Conservation (phyloP, 2,888 invertebrate genomes). For the Chrysomela aeneicollis region DNA sequence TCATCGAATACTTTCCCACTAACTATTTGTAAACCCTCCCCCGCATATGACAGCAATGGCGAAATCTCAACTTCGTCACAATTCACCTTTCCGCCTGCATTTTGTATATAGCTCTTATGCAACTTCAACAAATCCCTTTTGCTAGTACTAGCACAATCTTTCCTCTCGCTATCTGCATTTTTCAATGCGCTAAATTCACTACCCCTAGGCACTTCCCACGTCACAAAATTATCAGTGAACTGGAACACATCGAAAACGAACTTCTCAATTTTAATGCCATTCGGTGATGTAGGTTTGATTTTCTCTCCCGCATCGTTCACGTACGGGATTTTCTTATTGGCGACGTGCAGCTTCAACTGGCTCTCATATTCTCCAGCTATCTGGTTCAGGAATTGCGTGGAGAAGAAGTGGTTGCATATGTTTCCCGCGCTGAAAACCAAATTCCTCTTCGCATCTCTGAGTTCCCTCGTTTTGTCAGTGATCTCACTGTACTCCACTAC, state of each 20-base stretch:
- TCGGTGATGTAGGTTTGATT: constrained; percentile 80
- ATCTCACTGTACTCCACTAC: constrained; percentile 98
- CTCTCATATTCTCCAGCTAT: constrained; percentile 76
- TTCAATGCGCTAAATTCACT: constrained; percentile 98
- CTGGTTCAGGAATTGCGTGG: constrained; percentile 80
- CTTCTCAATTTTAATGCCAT: constrained; percentile 99
- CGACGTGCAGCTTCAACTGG: constrained; percentile 88
- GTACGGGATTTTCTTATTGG: constrained; percentile 96
- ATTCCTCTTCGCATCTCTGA: constrained; percentile 77
- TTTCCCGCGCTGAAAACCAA: constrained; percentile 94
- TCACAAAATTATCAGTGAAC: constrained; percentile 88
- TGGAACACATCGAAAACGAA: constrained; percentile 99
- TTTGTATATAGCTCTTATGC: constrained; percentile 80
- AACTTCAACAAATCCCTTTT: constrained; percentile 77
- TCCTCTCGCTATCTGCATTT: constrained; percentile 86
- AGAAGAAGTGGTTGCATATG: constrained; percentile 98
- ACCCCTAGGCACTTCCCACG: constrained; percentile 90
- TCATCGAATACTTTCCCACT: constrained; percentile 46
- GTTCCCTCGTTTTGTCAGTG: constrained; percentile 84
- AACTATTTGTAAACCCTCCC: constrained; percentile 76
- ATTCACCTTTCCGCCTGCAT: constrained; percentile 81
- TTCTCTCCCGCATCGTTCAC: constrained; percentile 76
- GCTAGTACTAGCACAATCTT: constrained; percentile 92
- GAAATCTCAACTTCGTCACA: constrained; percentile 85
- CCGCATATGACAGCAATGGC: constrained; percentile 88